Evolutionary conservation across 1,140 invertebrate genomes (phyloP).

Genomic region (Sminthurinus signatus): DNA sequence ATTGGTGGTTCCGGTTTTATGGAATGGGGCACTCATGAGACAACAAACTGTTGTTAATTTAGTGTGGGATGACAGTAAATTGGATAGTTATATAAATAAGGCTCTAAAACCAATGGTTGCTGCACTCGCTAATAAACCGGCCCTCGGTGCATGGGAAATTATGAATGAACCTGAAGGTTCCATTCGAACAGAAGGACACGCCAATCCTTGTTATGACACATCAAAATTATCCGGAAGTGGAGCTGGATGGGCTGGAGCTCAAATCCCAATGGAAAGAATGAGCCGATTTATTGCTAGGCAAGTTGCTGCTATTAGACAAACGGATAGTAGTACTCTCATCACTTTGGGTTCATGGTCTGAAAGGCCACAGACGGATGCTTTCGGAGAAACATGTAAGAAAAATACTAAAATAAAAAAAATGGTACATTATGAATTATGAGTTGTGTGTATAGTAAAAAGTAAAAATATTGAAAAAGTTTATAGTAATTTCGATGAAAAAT

Average conservation of each 20-base stretch:
- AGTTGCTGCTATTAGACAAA: slow-evolving; percentile 45
- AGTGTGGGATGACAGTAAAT: slow-evolving; percentile 45
- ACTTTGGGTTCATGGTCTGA: slow-evolving; percentile 47
- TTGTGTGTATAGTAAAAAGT: background rate
- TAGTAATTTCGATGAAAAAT: background rate
- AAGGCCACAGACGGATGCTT: slow-evolving; percentile 44
- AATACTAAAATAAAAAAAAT: too few relatives aligned
- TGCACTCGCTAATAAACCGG: slow-evolving; percentile 45
- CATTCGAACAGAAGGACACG: slow-evolving; percentile 40
- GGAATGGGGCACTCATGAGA: slow-evolving; percentile 47
- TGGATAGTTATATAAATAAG: slow-evolving; percentile 47
- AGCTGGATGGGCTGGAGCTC: slow-evolving; percentile 44
- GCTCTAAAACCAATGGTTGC: slow-evolving; percentile 44
- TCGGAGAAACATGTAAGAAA: slow-evolving; percentile 41
- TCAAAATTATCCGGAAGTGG: slow-evolving; percentile 40
- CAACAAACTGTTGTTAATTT: slow-evolving; percentile 45
- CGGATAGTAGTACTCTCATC: slow-evolving; percentile 45
- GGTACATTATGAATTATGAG: too few relatives aligned
- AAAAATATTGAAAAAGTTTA: background rate
- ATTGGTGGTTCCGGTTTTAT: slow-evolving; percentile 46
- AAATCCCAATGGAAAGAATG: slow-evolving; percentile 35
- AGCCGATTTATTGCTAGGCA: slow-evolving; percentile 47
- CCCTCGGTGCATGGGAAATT: slow-evolving; percentile 47
- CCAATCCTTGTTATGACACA: slow-evolving; percentile 47
- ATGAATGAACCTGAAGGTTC: slow-evolving; percentile 49